These are phyloP conservation scores for Ypsolopha sequella DNA, from an alignment of 2,888 invertebrate species.

Conservation along the genomic window DNA sequence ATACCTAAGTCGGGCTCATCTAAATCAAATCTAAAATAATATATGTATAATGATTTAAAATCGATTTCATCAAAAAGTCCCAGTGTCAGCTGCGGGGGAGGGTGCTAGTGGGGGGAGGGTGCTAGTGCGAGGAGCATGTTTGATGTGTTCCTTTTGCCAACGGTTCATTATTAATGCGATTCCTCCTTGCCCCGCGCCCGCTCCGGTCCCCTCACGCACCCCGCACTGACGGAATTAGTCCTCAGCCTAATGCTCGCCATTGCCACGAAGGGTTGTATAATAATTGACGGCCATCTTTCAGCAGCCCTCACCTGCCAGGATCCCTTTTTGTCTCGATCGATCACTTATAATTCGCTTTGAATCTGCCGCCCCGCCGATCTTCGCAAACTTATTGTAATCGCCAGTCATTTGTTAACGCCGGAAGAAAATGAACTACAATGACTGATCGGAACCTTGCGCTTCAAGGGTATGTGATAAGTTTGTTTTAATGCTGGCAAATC, in stretches of 20 bases:
- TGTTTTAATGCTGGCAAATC: no score
- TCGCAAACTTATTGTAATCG: no score
- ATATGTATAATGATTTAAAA: no score
- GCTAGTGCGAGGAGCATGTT: background rate
- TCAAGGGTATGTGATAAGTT: no score
- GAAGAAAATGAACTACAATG: no score
- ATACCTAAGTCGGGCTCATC: no score
- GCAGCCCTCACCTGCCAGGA: constrained; percentile 1
- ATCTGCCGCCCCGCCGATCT: no score
- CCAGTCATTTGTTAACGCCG: no score
- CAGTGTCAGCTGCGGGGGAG: background rate
- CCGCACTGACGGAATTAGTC: constrained; percentile 18
- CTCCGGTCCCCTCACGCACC: background rate
- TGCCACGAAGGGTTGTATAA: constrained; percentile 8
- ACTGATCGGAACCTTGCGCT: no score
- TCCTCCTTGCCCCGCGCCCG: background rate
- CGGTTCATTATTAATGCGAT: constrained; percentile 1
- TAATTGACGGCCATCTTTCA: background rate
- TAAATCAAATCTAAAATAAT: no score
- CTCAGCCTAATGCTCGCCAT: constrained; percentile 15
- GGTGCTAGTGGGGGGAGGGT: background rate
- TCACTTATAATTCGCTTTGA: background rate
- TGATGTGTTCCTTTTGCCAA: background rate
- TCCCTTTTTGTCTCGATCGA: background rate
- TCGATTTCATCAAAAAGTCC: background rate